Conservation (phyloP, 1,140 invertebrate species). For the Eupristina koningsbergeri region DNA sequence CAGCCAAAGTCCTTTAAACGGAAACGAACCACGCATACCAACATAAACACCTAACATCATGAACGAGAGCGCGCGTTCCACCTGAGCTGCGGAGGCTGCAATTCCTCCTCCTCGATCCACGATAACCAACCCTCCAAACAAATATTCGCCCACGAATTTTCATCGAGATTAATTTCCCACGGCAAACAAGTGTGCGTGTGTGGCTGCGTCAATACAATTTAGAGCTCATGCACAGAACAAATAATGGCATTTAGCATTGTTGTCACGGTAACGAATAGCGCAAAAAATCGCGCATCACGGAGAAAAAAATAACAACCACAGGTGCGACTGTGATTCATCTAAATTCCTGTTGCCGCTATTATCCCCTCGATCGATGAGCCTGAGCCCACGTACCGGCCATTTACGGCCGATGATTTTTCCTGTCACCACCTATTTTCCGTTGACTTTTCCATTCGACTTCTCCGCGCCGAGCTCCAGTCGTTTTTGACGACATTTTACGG, state of each 20-base stretch:
- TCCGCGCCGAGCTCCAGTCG: not conserved
- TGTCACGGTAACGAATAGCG: not conserved
- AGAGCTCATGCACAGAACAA: not conserved
- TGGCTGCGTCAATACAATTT: not conserved
- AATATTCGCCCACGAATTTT: constrained; percentile 61
- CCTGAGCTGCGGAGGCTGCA: not conserved
- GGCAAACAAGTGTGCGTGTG: not conserved
- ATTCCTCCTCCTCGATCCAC: not conserved
- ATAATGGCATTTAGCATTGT: not conserved
- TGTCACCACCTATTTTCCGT: not conserved
- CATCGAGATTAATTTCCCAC: constrained; percentile 13
- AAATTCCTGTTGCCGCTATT: constrained; percentile 8
- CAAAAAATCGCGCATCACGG: not conserved
- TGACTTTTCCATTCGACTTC: not conserved
- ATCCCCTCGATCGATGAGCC: not conserved
- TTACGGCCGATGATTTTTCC: constrained; percentile 33
- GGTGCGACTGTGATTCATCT: constrained; percentile 1
- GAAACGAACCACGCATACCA: not conserved
- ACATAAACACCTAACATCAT: not conserved
- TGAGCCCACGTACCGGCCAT: constrained; percentile 32
- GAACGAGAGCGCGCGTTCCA: not conserved
- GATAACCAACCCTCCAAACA: constrained; percentile 50
- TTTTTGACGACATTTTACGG: constrained; percentile 2
- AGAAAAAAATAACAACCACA: too few relatives aligned
- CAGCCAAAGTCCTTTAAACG: too few relatives aligned